Evolutionary conservation across 2,797 vertebrate species (phyloP).

Genomic region (Natrix natrix): DNA sequence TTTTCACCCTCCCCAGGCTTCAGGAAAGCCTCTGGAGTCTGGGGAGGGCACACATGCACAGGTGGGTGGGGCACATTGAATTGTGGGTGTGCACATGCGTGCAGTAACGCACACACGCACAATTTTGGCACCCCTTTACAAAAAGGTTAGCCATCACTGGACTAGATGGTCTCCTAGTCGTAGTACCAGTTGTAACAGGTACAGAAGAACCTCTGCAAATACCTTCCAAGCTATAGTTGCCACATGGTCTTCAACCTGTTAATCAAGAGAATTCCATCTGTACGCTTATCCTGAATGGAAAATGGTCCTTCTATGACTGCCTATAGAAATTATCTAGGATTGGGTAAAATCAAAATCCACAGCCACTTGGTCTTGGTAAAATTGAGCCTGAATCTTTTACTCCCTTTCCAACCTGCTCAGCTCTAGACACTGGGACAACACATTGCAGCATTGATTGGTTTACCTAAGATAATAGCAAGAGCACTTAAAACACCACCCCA

Average conservation of each 20-base stretch:
- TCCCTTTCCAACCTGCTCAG: neutral
- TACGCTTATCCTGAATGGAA: neutral
- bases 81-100: no score
- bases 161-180: neutral
- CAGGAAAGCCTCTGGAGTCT: no score
- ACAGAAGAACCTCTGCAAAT: neutral
- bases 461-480: neutral
- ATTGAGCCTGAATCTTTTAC: neutral
- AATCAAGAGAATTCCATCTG: neutral
- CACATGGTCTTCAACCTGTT: neutral
- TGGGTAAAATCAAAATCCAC: neutral
- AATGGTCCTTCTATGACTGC: neutral
- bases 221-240: neutral
- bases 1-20: no score
- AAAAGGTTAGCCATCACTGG: no score
- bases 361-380: neutral
- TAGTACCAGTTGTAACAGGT: neutral
- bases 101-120: no score
- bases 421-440: neutral
- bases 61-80: no score
- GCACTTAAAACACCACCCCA: neutral
- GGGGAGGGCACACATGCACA: no score
- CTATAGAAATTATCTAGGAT: neutral
- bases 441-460: neutral
- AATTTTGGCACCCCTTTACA: no score